Evolutionary conservation across 2,797 vertebrate genomes (phyloP).

Genomic region (Protonibea diacanthus): DNA sequence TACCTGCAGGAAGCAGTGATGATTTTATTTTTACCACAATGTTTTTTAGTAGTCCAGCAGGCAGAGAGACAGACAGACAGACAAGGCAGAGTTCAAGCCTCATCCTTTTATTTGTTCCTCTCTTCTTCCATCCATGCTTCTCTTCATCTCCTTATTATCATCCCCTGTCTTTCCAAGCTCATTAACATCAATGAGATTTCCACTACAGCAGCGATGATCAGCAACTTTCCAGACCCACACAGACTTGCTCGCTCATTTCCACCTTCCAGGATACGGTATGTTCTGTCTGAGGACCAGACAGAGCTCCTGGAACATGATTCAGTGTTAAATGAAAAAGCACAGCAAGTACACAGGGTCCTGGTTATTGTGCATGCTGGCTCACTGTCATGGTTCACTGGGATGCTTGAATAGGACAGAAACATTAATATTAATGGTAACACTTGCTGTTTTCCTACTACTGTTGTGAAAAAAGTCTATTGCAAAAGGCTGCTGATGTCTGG

Average conservation of each 20-base stretch:
- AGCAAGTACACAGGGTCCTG: neutral
- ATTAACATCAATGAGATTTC: slow-evolving; percentile 72
- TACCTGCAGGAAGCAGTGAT: slow-evolving; percentile 84
- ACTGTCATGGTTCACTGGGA: neutral
- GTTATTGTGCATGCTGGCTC: no score
- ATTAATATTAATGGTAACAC: neutral
- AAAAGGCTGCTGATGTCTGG: neutral
- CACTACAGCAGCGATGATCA: slow-evolving; percentile 13
- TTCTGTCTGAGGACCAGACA: slow-evolving; percentile 15
- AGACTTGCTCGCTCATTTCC: slow-evolving; percentile 9
- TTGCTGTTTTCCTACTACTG: neutral
- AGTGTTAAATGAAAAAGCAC: neutral
- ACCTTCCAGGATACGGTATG: slow-evolving; percentile 9
- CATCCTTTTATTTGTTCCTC: slow-evolving; percentile 71
- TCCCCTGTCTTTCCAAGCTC: slow-evolving; percentile 62
- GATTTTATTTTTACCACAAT: slow-evolving; percentile 1
- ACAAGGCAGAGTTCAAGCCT: slow-evolving; percentile 42
- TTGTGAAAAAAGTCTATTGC: neutral
- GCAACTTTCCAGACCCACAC: slow-evolving; percentile 18
- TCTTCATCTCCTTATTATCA: slow-evolving; percentile 66
- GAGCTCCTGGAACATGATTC: slow-evolving; percentile 34
- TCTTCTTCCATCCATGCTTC: slow-evolving; percentile 30
- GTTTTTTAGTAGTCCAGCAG: slow-evolving; percentile 1
- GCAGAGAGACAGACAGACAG: slow-evolving; percentile 13
- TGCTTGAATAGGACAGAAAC: neutral